Conservation (phyloP, 2,888 invertebrate genomes). For the Eudemis profundana region DNA sequence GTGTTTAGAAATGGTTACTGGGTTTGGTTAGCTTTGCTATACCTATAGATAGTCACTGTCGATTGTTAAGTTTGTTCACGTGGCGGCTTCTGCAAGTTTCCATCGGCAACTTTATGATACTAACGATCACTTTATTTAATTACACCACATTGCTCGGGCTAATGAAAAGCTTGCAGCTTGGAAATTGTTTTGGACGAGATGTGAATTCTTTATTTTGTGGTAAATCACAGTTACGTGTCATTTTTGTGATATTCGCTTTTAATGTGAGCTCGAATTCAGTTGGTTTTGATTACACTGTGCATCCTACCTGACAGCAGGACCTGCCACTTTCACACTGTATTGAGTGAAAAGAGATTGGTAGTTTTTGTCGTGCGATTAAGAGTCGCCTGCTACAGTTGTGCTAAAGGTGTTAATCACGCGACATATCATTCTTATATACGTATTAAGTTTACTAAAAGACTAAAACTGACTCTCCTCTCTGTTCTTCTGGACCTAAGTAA, state of each 20-base stretch:
- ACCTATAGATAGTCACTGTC: constrained; percentile 26
- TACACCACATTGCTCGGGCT: constrained; percentile 61
- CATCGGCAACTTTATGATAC: constrained; percentile 64
- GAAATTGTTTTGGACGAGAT: constrained; percentile 52
- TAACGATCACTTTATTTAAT: constrained; percentile 68
- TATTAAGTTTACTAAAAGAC: too few relatives aligned
- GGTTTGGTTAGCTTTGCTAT: neutral
- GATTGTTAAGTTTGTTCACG: constrained; percentile 67
- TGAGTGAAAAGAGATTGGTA: too few relatives aligned
- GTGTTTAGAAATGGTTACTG: too few relatives aligned
- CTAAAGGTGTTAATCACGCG: too few relatives aligned
- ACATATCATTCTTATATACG: too few relatives aligned
- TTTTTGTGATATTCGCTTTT: constrained; percentile 13
- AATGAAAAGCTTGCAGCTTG: constrained; percentile 58
- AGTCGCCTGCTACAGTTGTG: too few relatives aligned
- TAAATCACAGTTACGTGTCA: constrained; percentile 30
- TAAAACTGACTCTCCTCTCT: too few relatives aligned
- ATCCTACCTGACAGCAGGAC: too few relatives aligned
- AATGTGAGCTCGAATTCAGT: neutral
- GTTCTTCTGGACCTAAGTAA: too few relatives aligned
- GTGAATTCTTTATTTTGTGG: constrained; percentile 52
- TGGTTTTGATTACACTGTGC: neutral
- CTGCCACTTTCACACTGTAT: too few relatives aligned
- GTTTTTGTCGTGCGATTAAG: too few relatives aligned
- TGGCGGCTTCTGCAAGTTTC: constrained; percentile 60